Conservation (phyloP, 1,140 invertebrate genomes). For the Ericerus pela region DNA sequence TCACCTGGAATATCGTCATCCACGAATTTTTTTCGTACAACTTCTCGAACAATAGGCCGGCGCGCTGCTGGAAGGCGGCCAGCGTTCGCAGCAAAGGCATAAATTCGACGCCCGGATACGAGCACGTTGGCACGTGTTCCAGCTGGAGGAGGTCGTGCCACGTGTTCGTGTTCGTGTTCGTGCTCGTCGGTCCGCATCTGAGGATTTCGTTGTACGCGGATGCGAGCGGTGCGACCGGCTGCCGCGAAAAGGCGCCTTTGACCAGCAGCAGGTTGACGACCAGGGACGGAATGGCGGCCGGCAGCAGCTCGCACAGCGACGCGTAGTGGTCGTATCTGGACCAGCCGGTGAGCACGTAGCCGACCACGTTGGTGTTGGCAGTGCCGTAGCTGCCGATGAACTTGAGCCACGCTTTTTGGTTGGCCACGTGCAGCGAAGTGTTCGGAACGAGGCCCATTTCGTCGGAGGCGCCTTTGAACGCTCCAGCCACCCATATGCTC, state of each 20-base stretch:
- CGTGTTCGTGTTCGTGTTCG: too few species aligned
- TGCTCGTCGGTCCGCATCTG: too few species aligned
- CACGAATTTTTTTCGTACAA: too few species aligned
- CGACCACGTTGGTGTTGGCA: conserved; percentile 12
- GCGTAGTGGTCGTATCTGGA: conserved; percentile 48
- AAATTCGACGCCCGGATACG: too few species aligned
- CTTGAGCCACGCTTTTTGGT: conserved; percentile 21
- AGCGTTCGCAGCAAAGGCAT: too few species aligned
- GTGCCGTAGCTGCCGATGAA: not conserved
- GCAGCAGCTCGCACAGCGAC: conserved; percentile 47
- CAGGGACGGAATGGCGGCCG: conserved; percentile 40
- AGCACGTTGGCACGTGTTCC: too few species aligned
- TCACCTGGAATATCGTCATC: too few species aligned
- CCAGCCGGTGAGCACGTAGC: conserved; percentile 23
- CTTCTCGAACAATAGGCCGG: too few species aligned
- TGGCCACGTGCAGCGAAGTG: conserved; percentile 18
- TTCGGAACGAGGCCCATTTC: conserved; percentile 38
- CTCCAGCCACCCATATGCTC: conserved; percentile 44
- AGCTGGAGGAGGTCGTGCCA: too few species aligned
- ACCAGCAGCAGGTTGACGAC: conserved; percentile 32
- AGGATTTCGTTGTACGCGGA: not conserved
- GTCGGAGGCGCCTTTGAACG: conserved; percentile 43
- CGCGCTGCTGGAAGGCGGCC: too few species aligned
- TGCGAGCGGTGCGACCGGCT: not conserved
- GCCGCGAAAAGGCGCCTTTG: not conserved